Evolutionary conservation across 1,140 invertebrate species (phyloP), one percentile per base, ranked within the genome.

Genomic region (Portunus trituberculatus): DNA sequence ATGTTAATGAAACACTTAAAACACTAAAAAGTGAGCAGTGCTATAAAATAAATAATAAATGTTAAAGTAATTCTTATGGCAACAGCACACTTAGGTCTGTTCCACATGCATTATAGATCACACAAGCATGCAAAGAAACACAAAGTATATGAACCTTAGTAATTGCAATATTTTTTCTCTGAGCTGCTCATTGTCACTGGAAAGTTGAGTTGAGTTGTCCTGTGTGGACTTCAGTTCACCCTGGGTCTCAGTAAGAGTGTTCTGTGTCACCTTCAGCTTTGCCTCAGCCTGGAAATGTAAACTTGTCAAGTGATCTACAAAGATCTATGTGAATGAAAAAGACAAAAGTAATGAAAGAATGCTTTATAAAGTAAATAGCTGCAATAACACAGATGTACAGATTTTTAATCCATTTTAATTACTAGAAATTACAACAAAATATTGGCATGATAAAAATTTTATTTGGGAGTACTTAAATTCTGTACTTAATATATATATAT

Each of bases 131-230:
- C 67, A 76, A 76, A 76, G 12, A 25, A 59, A 0, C 16, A 59
- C 3, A 0, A 59, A 67, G 45, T 28, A 0, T 76, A 32, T 31
- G 52, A 48, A 95, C 94, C 94, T 92, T 52, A 95, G 84, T 76
- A 95, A 92, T 31, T 95, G 94, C 31, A 95, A 91, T 45, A 95
- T 92, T 88, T 92, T 95, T 76, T 95, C 94, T 88, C 94, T 86
- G 29, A 95, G 90, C n/a, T 91, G 88, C 16, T n/a, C 45, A 52
- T 94, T 94, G 76, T 94, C 93, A 52, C 91, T 52, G 31, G 16
- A 67, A 20, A 95, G 83, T 39, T 95, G 89, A 7, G 6, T 12
- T 83, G 88, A 91, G 14, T 14, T 52, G 16, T 94, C 88, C 29
- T 84, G 46, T 28, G 31, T 91, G 25, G 87, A 46, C 8, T 46